Evolutionary conservation across 2,113 vertebrate genomes (phyloP).

Genomic region (Emydocephalus ijimae): DNA sequence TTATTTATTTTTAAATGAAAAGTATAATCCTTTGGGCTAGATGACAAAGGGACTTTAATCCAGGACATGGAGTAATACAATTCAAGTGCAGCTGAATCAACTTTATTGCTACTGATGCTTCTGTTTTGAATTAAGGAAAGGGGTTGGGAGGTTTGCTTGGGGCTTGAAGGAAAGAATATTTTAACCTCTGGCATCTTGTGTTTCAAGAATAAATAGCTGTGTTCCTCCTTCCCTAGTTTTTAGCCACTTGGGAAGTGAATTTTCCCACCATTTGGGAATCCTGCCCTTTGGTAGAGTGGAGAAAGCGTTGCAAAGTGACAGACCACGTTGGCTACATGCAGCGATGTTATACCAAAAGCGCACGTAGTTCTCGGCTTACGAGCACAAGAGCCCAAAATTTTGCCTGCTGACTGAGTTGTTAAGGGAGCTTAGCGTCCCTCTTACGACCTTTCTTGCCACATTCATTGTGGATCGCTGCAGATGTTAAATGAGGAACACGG

Average conservation of each 20-base stretch:
- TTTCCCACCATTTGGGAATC: background rate
- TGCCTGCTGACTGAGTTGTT: background rate
- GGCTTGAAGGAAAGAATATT: background rate
- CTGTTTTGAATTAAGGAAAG: background rate
- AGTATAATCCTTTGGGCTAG: background rate
- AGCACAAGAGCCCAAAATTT: background rate
- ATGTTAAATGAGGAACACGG: background rate
- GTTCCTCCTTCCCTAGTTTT: too few species aligned
- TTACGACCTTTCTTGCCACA: background rate
- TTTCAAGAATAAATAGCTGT: background rate
- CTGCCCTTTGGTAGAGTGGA: background rate
- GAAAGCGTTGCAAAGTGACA: background rate
- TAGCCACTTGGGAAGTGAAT: background rate
- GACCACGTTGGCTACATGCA: background rate
- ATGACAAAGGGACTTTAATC: background rate
- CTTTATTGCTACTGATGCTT: background rate
- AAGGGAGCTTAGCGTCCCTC: background rate
- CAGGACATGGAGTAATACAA: background rate
- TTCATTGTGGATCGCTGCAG: background rate
- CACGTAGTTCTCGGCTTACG: background rate
- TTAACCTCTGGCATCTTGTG: background rate
- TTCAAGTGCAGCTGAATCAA: background rate
- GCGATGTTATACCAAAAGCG: fast-evolving
- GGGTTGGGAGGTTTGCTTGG: background rate
- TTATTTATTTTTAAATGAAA: background rate